These are phyloP conservation scores for Vulpes ferrilata DNA, from an alignment of 2,113 vertebrate species.

Conservation along the genomic window DNA sequence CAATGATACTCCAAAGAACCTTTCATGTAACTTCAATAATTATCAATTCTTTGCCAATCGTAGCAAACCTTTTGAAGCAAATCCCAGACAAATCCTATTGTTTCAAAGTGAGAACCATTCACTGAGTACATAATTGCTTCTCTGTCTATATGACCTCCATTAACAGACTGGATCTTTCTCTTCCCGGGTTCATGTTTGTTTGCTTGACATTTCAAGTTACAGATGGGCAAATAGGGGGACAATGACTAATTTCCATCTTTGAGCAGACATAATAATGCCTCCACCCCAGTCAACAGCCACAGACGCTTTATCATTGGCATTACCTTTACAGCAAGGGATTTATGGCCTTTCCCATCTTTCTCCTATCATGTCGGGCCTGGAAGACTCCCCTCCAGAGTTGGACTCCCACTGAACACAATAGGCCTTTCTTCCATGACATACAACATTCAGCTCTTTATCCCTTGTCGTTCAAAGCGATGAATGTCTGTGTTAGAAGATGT, in stretches of 20 bases:
- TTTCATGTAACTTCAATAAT: neutral
- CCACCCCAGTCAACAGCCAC: neutral
- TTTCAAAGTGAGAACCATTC: neutral
- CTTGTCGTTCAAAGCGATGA: neutral
- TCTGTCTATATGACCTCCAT: neutral
- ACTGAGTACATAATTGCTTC: neutral
- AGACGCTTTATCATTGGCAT: neutral
- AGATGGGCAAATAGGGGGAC: neutral
- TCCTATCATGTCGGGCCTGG: neutral
- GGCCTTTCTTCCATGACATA: conserved; percentile 22
- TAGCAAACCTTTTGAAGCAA: neutral
- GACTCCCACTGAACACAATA: neutral
- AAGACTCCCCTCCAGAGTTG: neutral
- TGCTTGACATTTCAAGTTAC: neutral
- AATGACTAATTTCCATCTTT: conserved; percentile 20
- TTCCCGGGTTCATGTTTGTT: neutral
- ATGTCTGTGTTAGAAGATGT: neutral
- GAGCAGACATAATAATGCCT: neutral
- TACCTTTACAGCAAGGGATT: conserved; percentile 12
- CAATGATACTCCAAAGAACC: neutral
- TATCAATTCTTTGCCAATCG: neutral
- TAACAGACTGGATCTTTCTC: neutral
- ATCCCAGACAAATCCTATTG: neutral
- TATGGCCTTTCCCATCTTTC: neutral
- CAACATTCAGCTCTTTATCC: neutral